phyloP scores from a whole-genome alignment of 2,113 vertebrate genomes.

The Aptenodytes forsteri region DNA sequence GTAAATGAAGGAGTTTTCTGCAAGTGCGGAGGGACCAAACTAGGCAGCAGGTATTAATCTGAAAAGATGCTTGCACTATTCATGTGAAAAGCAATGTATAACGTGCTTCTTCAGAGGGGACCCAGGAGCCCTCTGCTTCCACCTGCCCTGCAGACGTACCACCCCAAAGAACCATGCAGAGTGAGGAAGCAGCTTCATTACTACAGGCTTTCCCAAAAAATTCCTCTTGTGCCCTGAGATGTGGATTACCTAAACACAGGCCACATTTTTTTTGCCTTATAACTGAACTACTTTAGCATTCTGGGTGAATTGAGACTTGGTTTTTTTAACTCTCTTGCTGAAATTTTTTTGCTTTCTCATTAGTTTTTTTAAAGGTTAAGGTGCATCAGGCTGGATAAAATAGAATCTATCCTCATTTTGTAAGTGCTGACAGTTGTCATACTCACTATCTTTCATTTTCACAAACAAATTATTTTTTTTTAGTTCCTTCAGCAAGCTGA shows the following conservation, averaged over 20 bases:
- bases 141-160: rapidly evolving
- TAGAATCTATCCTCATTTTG: background rate
- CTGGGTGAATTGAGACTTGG: background rate
- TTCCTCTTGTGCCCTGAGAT: background rate
- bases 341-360: background rate
- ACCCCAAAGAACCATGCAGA: background rate
- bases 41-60: background rate
- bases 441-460: background rate
- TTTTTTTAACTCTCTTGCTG: background rate
- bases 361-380: background rate
- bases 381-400: background rate
- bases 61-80: background rate
- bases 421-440: background rate
- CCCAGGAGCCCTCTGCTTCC: background rate
- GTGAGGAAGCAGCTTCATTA: background rate
- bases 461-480: background rate
- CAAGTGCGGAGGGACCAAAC: background rate
- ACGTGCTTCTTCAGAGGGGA: rapidly evolving
- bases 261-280: rapidly evolving
- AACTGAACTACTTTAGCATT: background rate
- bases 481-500: background rate
- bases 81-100: background rate
- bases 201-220: background rate
- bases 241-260: background rate
- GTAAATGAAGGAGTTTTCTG: background rate